phyloP scores from a whole-genome alignment of 2,113 vertebrate species.

The Thomomys bottae region DNA sequence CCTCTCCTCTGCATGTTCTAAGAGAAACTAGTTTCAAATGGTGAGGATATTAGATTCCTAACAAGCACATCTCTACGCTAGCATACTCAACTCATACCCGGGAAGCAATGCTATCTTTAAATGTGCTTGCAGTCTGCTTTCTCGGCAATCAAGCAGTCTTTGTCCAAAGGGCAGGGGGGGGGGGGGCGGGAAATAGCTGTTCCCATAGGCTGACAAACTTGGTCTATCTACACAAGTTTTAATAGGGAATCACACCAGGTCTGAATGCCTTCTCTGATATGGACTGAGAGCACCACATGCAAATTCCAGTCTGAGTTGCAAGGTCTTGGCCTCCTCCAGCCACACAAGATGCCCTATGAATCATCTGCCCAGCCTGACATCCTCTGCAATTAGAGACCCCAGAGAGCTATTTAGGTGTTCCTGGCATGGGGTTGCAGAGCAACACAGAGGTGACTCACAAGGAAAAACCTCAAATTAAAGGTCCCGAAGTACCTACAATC shows the following conservation, averaged over 20 bases:
- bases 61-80: not conserved
- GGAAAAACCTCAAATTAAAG: slow-evolving; percentile 50
- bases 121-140: not conserved
- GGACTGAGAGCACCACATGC: not conserved
- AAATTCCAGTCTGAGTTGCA: not conserved
- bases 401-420: slow-evolving; percentile 40
- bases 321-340: slow-evolving; percentile 13
- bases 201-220: not conserved
- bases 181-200: not conserved
- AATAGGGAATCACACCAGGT: not conserved
- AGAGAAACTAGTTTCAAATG: not conserved
- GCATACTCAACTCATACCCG: not conserved
- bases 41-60: not conserved
- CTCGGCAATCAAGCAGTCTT: not conserved
- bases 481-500: slow-evolving; percentile 49
- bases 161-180: slow-evolving; percentile 7
- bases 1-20: not conserved
- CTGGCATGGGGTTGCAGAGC: not conserved
- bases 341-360: slow-evolving; percentile 1
- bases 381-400: slow-evolving; percentile 33
- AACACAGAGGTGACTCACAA: slow-evolving; percentile 38
- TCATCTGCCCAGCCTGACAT: slow-evolving; percentile 15
- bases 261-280: not conserved
- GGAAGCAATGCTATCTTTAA: not conserved
- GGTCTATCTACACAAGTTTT: not conserved